Evolutionary conservation across 2,888 invertebrate species (phyloP).

Genomic region (Hydropsyche betteni): DNA sequence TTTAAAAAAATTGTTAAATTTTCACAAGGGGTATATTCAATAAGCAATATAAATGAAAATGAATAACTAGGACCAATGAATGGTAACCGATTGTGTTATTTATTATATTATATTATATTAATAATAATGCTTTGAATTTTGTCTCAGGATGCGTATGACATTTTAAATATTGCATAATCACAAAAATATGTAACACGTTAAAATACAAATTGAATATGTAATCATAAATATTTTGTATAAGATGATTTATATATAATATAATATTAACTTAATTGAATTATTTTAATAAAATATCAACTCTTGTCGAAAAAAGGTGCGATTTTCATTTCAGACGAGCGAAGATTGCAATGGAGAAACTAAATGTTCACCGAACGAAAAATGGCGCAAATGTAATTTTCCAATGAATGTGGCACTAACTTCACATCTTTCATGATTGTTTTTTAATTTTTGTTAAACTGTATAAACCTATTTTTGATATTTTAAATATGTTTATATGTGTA

Average conservation of each 20-base stretch:
- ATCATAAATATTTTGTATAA: conserved; percentile 6
- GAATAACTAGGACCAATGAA: not conserved
- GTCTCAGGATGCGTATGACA: not conserved
- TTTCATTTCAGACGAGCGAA: conserved; percentile 29
- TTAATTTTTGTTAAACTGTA: too few relatives aligned
- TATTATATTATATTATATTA: not conserved
- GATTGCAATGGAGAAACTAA: conserved; percentile 28
- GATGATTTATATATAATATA: conserved; percentile 4
- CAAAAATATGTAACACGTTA: not conserved
- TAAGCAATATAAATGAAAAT: too few relatives aligned
- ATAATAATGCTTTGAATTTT: not conserved
- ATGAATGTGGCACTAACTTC: conserved; percentile 35
- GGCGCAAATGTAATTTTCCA: conserved; percentile 32
- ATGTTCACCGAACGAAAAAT: conserved; percentile 18
- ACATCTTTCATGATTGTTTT: conserved; percentile 4
- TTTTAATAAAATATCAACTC: conserved; percentile 12
- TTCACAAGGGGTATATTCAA: too few relatives aligned
- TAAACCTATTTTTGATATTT: too few relatives aligned
- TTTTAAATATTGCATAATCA: not conserved
- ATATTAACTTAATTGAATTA: not conserved
- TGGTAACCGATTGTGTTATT: not conserved
- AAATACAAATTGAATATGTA: not conserved
- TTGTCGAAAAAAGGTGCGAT: conserved; percentile 12
- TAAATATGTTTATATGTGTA: too few relatives aligned
- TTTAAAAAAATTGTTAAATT: too few relatives aligned